A percentile compares a stretch with the other conserved stretches of the same genome.
phyloP scores from a whole-genome alignment of 2,113 vertebrate genomes.

The Chloropsis hardwickii region DNA sequence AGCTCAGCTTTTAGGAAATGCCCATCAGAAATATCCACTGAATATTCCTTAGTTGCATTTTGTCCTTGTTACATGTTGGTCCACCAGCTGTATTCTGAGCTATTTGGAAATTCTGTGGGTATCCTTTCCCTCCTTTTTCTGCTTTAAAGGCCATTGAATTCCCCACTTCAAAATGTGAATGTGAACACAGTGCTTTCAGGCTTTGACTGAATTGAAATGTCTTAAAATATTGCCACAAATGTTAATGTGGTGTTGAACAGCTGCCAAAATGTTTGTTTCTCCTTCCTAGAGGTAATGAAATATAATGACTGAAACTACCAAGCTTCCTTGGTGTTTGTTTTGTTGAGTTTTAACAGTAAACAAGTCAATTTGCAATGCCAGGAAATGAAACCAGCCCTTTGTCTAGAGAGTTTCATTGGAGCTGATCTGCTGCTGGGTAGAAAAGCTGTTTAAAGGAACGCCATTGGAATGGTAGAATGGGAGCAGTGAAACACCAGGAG shows the following conservation, averaged over 20 bases:
- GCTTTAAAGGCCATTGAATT: background rate
- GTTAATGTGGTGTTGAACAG: background rate
- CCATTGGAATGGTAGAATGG: background rate
- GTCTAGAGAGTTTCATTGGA: accelerated
- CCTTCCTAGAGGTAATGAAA: slow-evolving; percentile 33
- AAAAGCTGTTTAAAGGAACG: background rate
- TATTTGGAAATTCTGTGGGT: background rate
- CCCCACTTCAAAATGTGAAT: background rate
- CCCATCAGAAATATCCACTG: background rate
- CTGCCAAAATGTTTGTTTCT: slow-evolving; percentile 11
- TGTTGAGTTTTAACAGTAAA: background rate
- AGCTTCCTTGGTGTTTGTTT: background rate
- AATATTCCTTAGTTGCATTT: background rate
- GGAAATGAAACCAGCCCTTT: background rate
- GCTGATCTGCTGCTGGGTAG: background rate
- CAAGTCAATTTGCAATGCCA: background rate
- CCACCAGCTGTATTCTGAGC: background rate
- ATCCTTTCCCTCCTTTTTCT: background rate
- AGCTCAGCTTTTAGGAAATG: background rate
- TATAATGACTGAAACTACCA: background rate
- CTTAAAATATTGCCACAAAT: background rate
- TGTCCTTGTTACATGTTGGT: background rate
- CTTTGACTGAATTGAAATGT: background rate
- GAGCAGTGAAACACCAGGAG: accelerated
- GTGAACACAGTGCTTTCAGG: background rate